Conservation (phyloP, 2,888 invertebrate genomes). For the Dasysyrphus albostriatus region DNA sequence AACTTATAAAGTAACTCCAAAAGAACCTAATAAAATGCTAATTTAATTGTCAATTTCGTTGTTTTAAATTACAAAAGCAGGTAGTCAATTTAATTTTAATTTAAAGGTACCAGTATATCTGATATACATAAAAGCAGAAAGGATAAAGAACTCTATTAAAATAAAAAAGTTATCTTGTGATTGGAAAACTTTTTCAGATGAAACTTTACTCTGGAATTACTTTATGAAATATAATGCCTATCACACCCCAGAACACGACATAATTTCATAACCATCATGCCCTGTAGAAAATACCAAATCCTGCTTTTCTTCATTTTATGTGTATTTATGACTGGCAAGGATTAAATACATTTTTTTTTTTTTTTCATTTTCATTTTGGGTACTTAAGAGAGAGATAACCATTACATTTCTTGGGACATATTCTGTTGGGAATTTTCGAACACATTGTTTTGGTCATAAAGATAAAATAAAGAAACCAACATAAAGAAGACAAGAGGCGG, state of each 20-base stretch:
- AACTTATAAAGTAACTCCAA: background rate
- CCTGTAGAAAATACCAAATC: conserved; percentile 31
- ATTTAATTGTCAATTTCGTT: conserved; percentile 27
- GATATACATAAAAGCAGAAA: background rate
- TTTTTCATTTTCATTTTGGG: conserved; percentile 48
- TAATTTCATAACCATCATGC: conserved; percentile 34
- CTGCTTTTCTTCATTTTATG: conserved; percentile 58
- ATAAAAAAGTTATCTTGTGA: conserved; percentile 30
- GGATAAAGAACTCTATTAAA: conserved; percentile 34
- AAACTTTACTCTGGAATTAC: conserved; percentile 25
- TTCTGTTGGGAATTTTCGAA: conserved; percentile 68
- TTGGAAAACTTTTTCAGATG: conserved; percentile 20
- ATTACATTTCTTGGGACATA: conserved; percentile 59
- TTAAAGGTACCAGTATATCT: conserved; percentile 17
- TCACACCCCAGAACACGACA: conserved; percentile 26
- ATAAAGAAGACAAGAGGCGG: conserved; percentile 34
- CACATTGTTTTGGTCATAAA: conserved; percentile 67
- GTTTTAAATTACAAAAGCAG: background rate
- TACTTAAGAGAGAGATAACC: conserved; percentile 65
- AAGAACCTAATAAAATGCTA: background rate
- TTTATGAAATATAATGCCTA: conserved; percentile 41
- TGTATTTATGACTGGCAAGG: conserved; percentile 66
- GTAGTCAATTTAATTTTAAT: conserved; percentile 7
- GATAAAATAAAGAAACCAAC: conserved; percentile 68
- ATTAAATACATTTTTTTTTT: conserved; percentile 60